These are phyloP conservation scores for Mormyrus iriodes DNA, from an alignment of 2,113 vertebrate species.

Conservation along the genomic window DNA sequence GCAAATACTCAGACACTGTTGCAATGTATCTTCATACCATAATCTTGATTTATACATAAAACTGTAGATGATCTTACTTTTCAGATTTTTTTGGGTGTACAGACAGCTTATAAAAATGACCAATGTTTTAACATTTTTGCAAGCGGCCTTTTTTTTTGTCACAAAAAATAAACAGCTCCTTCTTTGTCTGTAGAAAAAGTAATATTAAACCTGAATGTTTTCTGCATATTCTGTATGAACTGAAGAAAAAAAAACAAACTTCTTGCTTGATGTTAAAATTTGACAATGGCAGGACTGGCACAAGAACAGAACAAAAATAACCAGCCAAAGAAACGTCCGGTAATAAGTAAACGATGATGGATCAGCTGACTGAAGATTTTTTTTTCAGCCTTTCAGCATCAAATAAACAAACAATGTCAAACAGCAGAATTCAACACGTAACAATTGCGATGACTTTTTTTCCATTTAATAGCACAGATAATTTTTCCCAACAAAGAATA, in stretches of 20 bases:
- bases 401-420: constrained; percentile 35
- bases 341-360: not conserved
- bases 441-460: constrained; percentile 37
- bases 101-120: constrained; percentile 8
- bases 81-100: not conserved
- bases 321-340: not conserved
- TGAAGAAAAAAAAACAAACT: not conserved
- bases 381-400: constrained; percentile 37
- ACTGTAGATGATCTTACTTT: constrained; percentile 25
- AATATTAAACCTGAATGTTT: constrained; percentile 13
- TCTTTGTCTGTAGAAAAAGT: constrained; percentile 18
- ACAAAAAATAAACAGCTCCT: not conserved
- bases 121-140: not conserved
- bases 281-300: not conserved
- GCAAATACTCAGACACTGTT: constrained; percentile 22
- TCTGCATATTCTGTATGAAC: constrained; percentile 9
- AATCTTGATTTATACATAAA: constrained; percentile 23
- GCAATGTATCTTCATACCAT: not conserved
- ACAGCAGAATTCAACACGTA: constrained; percentile 37
- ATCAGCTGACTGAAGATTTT: constrained; percentile 25
- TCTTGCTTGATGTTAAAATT: not conserved
- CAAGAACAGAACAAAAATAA: not conserved
- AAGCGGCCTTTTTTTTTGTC: not conserved
- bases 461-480: constrained; percentile 20
- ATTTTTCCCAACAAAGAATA: not conserved